A percentile compares a stretch with the other conserved stretches of the same genome.
Evolutionary conservation across 2,113 vertebrate genomes (phyloP).

Genomic region (Nyctereutes procyonoides): DNA sequence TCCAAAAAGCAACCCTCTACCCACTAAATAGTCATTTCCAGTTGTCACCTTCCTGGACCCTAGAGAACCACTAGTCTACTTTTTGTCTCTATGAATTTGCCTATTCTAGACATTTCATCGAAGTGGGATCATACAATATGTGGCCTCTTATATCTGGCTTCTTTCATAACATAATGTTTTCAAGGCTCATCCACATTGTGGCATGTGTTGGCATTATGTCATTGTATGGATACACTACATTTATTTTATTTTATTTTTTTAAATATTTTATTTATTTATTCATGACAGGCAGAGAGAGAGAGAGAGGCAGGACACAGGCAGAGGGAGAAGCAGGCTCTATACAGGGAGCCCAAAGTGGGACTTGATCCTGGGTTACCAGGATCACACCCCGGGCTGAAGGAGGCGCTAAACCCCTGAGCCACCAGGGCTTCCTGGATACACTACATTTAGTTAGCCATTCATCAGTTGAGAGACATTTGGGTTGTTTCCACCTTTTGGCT

Average conservation of each 20-base stretch:
- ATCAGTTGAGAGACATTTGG: not conserved
- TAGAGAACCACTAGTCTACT: not conserved
- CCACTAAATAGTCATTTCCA: not conserved
- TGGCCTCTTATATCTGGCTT: not conserved
- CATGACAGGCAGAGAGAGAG: no score
- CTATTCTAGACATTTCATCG: constrained; percentile 17
- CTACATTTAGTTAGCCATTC: not conserved
- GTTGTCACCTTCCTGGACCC: not conserved
- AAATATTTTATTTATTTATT: no score
- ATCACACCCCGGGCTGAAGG: no score
- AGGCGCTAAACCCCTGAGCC: no score
- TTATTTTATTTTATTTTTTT: not conserved
- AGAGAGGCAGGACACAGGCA: no score
- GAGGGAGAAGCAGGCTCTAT: no score
- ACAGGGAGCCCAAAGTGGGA: no score
- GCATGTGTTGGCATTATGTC: not conserved
- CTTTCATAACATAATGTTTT: not conserved
- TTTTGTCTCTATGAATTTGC: not conserved
- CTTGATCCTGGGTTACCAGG: no score
- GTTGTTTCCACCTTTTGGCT: constrained; percentile 29
- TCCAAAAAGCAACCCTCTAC: not conserved
- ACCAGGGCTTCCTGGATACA: no score
- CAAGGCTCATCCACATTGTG: not conserved
- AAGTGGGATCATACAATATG: not conserved
- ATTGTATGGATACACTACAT: not conserved